Evolutionary conservation across 2,888 invertebrate genomes (phyloP).

Genomic region (Trypoxylon attenuatum): DNA sequence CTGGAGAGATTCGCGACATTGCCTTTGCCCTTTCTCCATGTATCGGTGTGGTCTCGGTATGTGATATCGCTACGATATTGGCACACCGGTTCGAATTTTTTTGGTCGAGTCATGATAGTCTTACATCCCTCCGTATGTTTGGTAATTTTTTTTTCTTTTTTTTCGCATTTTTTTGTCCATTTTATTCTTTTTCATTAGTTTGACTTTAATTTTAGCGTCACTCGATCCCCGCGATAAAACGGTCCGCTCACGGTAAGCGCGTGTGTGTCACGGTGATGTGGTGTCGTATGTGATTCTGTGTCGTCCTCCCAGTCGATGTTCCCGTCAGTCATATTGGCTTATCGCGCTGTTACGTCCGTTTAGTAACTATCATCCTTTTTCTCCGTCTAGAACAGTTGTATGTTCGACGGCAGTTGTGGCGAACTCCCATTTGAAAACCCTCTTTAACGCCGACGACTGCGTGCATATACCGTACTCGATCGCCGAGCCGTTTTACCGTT

Average conservation of each 20-base stretch:
- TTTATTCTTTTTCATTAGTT: constrained; percentile 12
- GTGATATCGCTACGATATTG: constrained; percentile 38
- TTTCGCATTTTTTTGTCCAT: constrained; percentile 35
- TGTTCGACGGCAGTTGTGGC: constrained; percentile 38
- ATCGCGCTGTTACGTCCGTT: constrained; percentile 34
- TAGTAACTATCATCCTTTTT: constrained; percentile 18
- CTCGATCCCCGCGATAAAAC: constrained; percentile 60
- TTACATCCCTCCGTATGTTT: constrained; percentile 33
- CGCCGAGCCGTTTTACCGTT: constrained; percentile 68
- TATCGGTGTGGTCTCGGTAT: constrained; percentile 23
- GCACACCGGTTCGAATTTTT: constrained; percentile 46
- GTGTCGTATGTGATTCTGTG: constrained; percentile 33
- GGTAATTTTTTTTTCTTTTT: constrained; percentile 24
- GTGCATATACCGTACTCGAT: constrained; percentile 63
- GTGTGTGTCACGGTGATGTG: constrained; percentile 52
- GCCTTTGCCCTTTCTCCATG: not conserved
- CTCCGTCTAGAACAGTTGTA: constrained; percentile 26
- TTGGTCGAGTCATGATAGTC: constrained; percentile 41
- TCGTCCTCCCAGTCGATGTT: constrained; percentile 43
- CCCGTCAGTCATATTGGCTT: constrained; percentile 9
- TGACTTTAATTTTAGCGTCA: constrained; percentile 50
- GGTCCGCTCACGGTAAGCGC: constrained; percentile 57
- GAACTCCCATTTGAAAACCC: constrained; percentile 45
- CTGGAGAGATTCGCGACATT: constrained; percentile 5
- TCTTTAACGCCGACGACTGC: constrained; percentile 61